A percentile compares a stretch with the other conserved stretches of the same genome.
These are phyloP conservation scores for Ditylenchus weischeri DNA, from an alignment of 2,888 invertebrate genomes.

Conservation along the genomic window DNA sequence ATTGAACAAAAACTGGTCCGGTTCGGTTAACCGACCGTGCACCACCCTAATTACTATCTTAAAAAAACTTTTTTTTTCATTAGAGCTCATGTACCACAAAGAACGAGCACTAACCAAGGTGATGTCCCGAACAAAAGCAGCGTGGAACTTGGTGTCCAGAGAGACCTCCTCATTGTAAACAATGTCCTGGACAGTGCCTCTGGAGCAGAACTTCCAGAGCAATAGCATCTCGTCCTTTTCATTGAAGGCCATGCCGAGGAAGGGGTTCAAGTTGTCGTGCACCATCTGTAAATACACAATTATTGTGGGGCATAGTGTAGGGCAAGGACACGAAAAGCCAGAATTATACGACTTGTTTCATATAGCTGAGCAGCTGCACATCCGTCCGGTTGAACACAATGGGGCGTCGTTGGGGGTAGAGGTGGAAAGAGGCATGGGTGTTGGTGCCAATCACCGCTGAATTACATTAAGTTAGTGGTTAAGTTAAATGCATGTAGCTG, in stretches of 20 bases:
- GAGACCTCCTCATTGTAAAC: conserved; percentile 97
- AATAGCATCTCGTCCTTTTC: conserved; percentile 55
- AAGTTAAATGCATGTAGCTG: no score
- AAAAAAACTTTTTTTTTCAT: no score
- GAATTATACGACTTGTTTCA: conserved; percentile 21
- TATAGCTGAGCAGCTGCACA: conserved; percentile 32
- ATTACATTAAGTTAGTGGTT: no score
- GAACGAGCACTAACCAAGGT: conserved; percentile 75
- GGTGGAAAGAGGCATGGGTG: conserved; percentile 54
- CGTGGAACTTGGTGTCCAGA: conserved; percentile 91
- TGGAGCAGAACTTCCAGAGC: conserved; percentile 57
- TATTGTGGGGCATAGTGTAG: neutral
- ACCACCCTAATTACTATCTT: no score
- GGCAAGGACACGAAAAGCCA: neutral
- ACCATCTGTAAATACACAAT: conserved; percentile 69
- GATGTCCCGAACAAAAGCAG: conserved; percentile 93
- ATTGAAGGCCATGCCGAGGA: conserved; percentile 71
- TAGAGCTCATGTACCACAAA: neutral
- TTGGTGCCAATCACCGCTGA: conserved; percentile 53
- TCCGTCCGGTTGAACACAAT: conserved; percentile 49
- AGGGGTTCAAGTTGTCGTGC: conserved; percentile 93
- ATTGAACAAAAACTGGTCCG: no score
- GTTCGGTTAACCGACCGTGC: no score
- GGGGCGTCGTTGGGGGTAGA: conserved; percentile 53
- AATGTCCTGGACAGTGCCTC: conserved; percentile 71